phyloP scores from a whole-genome alignment of 35 echinoderm and acorn worm species.

The Chiridota heheva region DNA sequence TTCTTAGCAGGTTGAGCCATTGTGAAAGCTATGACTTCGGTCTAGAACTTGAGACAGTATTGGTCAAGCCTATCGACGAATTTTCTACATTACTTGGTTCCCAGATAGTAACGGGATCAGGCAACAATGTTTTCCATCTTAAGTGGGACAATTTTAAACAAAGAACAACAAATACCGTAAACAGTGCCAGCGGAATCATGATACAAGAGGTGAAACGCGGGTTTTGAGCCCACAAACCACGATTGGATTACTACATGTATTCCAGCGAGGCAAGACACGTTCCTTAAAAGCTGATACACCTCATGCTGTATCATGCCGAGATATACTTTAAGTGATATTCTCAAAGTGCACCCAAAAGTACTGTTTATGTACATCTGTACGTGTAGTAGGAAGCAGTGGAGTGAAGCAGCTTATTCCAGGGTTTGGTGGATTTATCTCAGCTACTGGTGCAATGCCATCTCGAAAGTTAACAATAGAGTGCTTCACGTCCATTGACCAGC shows the following conservation, averaged over 20 bases:
- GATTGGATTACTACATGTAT: background rate
- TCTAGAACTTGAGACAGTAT: conserved; percentile 66
- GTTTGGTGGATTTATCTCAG: conserved; percentile 64
- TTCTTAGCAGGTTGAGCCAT: conserved; percentile 66
- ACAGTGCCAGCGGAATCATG: conserved; percentile 44
- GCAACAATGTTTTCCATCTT: conserved; percentile 1
- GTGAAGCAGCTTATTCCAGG: too few relatives aligned
- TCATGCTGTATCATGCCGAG: background rate
- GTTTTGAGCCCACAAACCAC: background rate
- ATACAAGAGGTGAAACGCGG: conserved; percentile 32
- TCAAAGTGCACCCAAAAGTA: conserved; percentile 19
- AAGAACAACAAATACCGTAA: conserved; percentile 10
- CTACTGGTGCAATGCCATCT: conserved; percentile 50
- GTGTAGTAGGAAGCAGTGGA: conserved; percentile 25
- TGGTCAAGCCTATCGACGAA: conserved; percentile 36
- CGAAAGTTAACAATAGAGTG: conserved; percentile 55
- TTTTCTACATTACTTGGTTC: conserved; percentile 42
- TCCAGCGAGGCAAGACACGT: background rate
- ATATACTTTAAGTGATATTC: background rate
- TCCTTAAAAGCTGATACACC: background rate
- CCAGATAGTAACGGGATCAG: conserved; percentile 59
- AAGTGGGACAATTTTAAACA: conserved; percentile 22
- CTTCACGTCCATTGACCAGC: conserved; percentile 67
- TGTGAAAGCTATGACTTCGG: conserved; percentile 57
- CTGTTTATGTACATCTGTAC: conserved; percentile 6